Conservation (phyloP, 2,888 invertebrate genomes). For the Leptothorax acervorum region DNA sequence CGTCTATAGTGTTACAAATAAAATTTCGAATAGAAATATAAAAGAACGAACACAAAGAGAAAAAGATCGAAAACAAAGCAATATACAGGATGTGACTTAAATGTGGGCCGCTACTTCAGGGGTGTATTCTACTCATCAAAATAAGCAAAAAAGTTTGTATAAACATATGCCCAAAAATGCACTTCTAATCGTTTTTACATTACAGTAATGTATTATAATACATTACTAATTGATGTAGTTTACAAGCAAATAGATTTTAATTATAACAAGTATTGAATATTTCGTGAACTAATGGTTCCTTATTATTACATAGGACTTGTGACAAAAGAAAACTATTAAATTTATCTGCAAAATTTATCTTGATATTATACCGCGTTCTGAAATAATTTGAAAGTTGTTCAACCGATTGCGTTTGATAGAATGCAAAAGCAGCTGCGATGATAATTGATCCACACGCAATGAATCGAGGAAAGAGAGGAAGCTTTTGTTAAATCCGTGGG, state of each 20-base stretch:
- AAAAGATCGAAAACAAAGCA: too few species aligned
- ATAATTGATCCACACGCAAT: slow-evolving; percentile 65
- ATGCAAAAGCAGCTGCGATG: slow-evolving; percentile 44
- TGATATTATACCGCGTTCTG: neutral
- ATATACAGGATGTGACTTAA: too few species aligned
- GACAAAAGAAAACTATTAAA: neutral
- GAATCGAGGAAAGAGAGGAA: slow-evolving; percentile 30
- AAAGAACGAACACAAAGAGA: too few species aligned
- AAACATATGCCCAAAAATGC: too few species aligned
- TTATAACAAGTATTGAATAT: neutral
- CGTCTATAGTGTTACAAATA: too few species aligned
- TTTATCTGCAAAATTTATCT: neutral
- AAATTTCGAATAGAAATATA: too few species aligned
- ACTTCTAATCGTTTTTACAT: too few species aligned
- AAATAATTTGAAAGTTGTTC: slow-evolving; percentile 6
- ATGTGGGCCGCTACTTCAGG: too few species aligned
- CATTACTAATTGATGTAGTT: too few species aligned
- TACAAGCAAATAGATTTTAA: neutral
- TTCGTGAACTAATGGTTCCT: neutral
- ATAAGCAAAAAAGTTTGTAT: too few species aligned
- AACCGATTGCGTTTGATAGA: neutral
- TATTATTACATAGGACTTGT: neutral
- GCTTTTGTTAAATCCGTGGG: neutral
- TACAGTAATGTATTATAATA: too few species aligned
- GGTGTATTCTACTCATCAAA: too few species aligned